Conservation (phyloP, 2,888 invertebrate species). For the Orthonychiurus folsomi region DNA sequence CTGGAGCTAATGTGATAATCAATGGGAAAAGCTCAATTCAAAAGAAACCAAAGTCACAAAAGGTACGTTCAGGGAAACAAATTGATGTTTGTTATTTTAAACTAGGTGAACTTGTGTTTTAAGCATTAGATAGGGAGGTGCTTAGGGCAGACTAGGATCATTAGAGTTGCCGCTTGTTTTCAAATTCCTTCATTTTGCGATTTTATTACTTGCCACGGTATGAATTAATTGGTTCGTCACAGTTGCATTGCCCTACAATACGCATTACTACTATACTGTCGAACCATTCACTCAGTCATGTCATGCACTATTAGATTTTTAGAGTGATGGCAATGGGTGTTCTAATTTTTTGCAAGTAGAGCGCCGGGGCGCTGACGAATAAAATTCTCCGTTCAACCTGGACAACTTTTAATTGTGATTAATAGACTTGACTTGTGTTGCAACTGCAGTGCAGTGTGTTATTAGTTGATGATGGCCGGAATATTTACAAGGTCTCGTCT, state of each 20-base stretch:
- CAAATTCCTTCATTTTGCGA: background rate
- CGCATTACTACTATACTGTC: background rate
- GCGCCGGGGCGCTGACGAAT: too few relatives aligned
- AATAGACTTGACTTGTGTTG: too few relatives aligned
- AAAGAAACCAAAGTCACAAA: slow-evolving; percentile 52
- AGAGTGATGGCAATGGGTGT: background rate
- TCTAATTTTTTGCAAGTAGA: background rate
- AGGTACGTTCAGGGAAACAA: slow-evolving; percentile 50
- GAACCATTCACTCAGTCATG: background rate
- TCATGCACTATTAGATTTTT: background rate
- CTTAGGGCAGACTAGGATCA: background rate
- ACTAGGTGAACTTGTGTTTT: background rate
- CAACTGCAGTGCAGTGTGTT: too few relatives aligned
- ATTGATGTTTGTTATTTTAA: background rate
- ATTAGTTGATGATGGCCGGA: too few relatives aligned
- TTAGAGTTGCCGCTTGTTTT: background rate
- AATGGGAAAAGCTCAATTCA: slow-evolving; percentile 78
- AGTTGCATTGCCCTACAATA: background rate
- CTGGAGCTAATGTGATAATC: slow-evolving; percentile 81
- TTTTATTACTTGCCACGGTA: background rate
- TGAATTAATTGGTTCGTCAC: background rate
- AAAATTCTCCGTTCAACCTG: too few relatives aligned
- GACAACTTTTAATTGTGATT: too few relatives aligned
- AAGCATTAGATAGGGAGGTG: background rate
- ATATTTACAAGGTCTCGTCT: too few relatives aligned